Evolutionary conservation across 2,797 vertebrate genomes (phyloP).

Genomic region (Esox masquinongy): DNA sequence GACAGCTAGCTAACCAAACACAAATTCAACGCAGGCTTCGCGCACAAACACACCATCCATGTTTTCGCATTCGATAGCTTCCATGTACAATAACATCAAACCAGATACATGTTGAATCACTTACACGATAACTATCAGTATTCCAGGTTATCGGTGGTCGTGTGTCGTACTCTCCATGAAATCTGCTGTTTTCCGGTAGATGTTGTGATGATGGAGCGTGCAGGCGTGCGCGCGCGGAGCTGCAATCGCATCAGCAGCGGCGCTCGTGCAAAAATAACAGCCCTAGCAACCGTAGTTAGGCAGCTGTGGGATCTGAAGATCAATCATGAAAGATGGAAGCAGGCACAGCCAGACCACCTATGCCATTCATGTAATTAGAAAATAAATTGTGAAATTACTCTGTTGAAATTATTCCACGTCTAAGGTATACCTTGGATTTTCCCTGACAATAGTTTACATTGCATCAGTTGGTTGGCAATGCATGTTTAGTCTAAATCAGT

Average conservation of each 20-base stretch:
- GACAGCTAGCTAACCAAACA: conserved; percentile 51
- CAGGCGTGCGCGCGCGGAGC: conserved; percentile 65
- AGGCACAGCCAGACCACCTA: background rate
- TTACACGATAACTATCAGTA: conserved; percentile 58
- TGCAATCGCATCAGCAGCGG: conserved; percentile 52
- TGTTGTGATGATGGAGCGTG: conserved; percentile 40
- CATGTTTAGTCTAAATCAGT: background rate
- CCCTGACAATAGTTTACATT: background rate
- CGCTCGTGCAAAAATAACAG: background rate
- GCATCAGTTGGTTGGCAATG: background rate
- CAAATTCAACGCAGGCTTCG: conserved; percentile 7
- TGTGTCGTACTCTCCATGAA: conserved; percentile 57
- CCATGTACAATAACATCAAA: background rate
- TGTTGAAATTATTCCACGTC: background rate
- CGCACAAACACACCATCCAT: conserved; percentile 20
- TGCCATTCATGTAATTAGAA: background rate
- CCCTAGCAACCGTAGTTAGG: conserved; percentile 1
- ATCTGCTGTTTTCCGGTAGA: conserved; percentile 63
- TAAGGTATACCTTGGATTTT: background rate
- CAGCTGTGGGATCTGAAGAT: no score
- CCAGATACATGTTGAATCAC: conserved; percentile 47
- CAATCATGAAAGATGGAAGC: background rate
- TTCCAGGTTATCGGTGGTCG: conserved; percentile 46
- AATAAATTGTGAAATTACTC: background rate
- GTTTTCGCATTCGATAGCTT: conserved; percentile 6